Conservation (phyloP, 2,113 vertebrate species). For the Amia ocellicauda region DNA sequence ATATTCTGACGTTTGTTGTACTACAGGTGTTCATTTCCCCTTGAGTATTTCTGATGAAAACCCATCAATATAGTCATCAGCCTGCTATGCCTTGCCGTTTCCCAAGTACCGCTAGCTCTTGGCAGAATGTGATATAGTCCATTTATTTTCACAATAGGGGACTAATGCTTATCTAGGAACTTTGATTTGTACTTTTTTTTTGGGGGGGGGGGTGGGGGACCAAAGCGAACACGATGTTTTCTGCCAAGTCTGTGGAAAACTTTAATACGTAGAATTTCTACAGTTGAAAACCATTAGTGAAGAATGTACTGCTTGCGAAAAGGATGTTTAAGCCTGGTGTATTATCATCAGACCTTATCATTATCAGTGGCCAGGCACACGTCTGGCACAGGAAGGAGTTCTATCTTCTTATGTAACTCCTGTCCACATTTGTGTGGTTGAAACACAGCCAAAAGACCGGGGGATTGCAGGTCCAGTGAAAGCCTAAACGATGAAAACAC, state of each 20-base stretch:
- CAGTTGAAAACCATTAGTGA: conserved; percentile 6
- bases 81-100: conserved; percentile 11
- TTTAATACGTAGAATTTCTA: neutral
- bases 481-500: conserved; percentile 17
- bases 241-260: conserved; percentile 1
- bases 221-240: neutral
- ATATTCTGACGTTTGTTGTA: too few species aligned
- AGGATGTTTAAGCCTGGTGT: neutral
- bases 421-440: conserved; percentile 21
- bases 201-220: too few species aligned
- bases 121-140: conserved; percentile 27
- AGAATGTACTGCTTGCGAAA: neutral
- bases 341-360: neutral
- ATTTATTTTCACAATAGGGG: conserved; percentile 39
- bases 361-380: neutral
- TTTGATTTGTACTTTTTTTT: neutral
- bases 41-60: conserved; percentile 5
- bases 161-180: neutral
- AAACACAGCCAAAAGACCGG: conserved; percentile 21
- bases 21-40: neutral
- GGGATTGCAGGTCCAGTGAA: conserved; percentile 16
- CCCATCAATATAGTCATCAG: neutral
- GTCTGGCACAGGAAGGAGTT: neutral
- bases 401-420: conserved; percentile 22
- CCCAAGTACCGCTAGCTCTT: conserved; percentile 21